phyloP scores from a whole-genome alignment of 2,888 invertebrate genomes.

The Unio pictorum region DNA sequence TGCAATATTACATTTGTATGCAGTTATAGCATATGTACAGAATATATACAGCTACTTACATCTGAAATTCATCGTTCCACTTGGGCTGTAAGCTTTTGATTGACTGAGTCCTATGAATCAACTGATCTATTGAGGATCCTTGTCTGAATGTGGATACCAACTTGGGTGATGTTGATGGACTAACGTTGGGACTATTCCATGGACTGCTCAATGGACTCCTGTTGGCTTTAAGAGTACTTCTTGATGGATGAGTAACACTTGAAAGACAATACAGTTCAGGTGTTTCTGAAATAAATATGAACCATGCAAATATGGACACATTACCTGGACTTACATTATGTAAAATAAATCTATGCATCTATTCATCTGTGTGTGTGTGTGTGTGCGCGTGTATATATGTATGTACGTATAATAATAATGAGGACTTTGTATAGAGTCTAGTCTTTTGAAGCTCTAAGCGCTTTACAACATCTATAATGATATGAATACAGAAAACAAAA shows the following conservation, averaged over 20 bases:
- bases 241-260: slow-evolving; percentile 36
- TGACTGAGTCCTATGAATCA: slow-evolving; percentile 44
- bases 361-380: too few species aligned
- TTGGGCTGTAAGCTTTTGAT: slow-evolving; percentile 50
- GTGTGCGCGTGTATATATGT: too few species aligned
- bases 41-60: slow-evolving; percentile 45
- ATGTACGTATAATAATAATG: too few species aligned
- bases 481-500: too few species aligned
- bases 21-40: too few species aligned
- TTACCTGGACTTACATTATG: too few species aligned
- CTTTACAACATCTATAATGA: too few species aligned
- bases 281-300: slow-evolving; percentile 22
- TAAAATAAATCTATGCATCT: too few species aligned
- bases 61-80: slow-evolving; percentile 62
- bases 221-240: slow-evolving; percentile 9
- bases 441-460: too few species aligned
- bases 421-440: too few species aligned
- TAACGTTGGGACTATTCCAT: slow-evolving; percentile 25
- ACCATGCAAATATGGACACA: too few species aligned
- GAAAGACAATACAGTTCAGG: slow-evolving; percentile 53
- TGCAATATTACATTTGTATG: too few species aligned
- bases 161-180: slow-evolving; percentile 36
- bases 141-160: slow-evolving; percentile 21
- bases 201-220: slow-evolving; percentile 24
- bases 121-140: slow-evolving; percentile 7